Percentiles rank a stretch among this genome's conserved stretches.
Evolutionary conservation across 2,888 invertebrate species (phyloP).

Genomic region (Leptura quadrifasciata): DNA sequence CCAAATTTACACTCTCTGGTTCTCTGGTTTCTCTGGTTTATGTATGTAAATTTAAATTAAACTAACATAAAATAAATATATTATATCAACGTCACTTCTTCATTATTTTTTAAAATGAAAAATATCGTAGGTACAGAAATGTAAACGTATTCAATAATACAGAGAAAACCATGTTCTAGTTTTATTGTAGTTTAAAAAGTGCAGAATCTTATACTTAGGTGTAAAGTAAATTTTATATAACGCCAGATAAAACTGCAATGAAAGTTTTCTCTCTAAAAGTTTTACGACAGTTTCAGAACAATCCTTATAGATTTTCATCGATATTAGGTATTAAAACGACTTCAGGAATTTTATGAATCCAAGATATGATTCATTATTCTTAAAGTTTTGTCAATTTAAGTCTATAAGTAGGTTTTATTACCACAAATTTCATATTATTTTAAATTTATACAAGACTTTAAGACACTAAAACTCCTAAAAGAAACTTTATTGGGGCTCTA

Average conservation of each 20-base stretch:
- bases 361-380: constrained; percentile 32
- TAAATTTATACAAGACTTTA: constrained; percentile 23
- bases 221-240: background rate
- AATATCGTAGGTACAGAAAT: background rate
- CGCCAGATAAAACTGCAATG: constrained; percentile 18
- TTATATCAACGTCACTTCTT: no score
- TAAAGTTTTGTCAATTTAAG: constrained; percentile 19
- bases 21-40: no score
- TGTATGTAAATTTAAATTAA: no score
- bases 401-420: constrained; percentile 20
- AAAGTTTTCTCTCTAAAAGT: constrained; percentile 19
- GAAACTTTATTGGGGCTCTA: constrained; percentile 29
- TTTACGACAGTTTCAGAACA: constrained; percentile 30
- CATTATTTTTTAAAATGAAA: no score
- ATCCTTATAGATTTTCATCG: constrained; percentile 32
- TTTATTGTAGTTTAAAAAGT: background rate
- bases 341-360: background rate
- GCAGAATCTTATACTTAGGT: background rate
- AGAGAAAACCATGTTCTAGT: background rate
- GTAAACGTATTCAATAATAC: background rate
- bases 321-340: constrained; percentile 36
- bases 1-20: no score
- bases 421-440: constrained; percentile 27
- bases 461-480: constrained; percentile 17
- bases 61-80: no score